A percentile compares a stretch with the other conserved stretches of the same genome.
Evolutionary conservation across 2,888 invertebrate genomes (phyloP).

Genomic region (Hydroisotoma schaefferi): DNA sequence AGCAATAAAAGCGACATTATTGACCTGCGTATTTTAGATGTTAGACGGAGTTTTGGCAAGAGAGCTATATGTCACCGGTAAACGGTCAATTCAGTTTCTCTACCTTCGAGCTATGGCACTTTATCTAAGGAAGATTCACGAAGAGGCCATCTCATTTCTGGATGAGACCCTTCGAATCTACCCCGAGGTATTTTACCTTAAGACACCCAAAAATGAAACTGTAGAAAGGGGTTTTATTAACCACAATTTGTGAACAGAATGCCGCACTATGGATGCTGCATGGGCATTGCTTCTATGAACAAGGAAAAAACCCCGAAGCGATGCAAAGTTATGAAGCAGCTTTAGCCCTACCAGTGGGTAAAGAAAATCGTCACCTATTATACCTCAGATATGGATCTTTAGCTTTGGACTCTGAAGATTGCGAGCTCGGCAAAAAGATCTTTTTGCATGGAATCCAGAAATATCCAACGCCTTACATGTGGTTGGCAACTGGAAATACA

Average conservation of each 20-base stretch:
- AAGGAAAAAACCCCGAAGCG: slow-evolving; percentile 22
- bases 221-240: background rate
- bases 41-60: slow-evolving; percentile 38
- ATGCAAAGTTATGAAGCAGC: slow-evolving; percentile 33
- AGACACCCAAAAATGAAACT: background rate
- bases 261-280: slow-evolving; percentile 35
- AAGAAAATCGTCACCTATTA: slow-evolving; percentile 41
- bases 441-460: slow-evolving; percentile 35
- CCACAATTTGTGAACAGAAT: slow-evolving; percentile 19
- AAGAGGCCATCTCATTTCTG: slow-evolving; percentile 26
- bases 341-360: slow-evolving; percentile 29
- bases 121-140: slow-evolving; percentile 26
- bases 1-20: slow-evolving; percentile 2
- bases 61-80: slow-evolving; percentile 30
- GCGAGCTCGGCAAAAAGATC: slow-evolving; percentile 33
- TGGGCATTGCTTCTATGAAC: slow-evolving; percentile 33
- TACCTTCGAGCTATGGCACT: slow-evolving; percentile 38
- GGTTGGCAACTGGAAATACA: slow-evolving; percentile 35
- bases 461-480: slow-evolving; percentile 42
- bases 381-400: slow-evolving; percentile 41
- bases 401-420: slow-evolving; percentile 21
- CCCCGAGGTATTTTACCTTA: slow-evolving; percentile 11
- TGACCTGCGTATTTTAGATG: slow-evolving; percentile 24
- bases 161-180: slow-evolving; percentile 30
- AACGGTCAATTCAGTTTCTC: slow-evolving; percentile 30